phyloP scores from a whole-genome alignment of 2,888 invertebrate species.

The Capitulum mitella region DNA sequence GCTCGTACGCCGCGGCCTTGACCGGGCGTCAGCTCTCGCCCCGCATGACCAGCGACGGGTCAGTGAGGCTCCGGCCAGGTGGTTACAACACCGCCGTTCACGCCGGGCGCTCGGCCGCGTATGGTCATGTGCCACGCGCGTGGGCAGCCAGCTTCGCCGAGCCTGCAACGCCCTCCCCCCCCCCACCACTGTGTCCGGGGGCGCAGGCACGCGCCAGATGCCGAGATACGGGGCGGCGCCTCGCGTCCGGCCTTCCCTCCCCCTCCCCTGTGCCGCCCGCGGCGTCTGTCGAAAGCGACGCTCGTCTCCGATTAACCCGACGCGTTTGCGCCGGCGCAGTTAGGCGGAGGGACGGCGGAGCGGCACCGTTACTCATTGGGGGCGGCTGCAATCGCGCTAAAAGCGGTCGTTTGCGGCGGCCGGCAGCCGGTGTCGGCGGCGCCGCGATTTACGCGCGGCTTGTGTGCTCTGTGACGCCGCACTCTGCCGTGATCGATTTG shows the following conservation, averaged over 20 bases:
- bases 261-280: neutral
- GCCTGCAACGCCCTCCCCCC: neutral
- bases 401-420: slow-evolving; percentile 4
- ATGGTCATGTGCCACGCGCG: no score
- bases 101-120: no score
- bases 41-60: no score
- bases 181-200: neutral
- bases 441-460: neutral
- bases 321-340: neutral
- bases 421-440: neutral
- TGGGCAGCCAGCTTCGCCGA: no score
- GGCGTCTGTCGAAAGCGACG: neutral
- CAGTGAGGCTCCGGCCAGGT: no score
- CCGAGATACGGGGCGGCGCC: no score
- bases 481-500: neutral
- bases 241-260: no score
- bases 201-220: neutral
- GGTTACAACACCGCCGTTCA: no score
- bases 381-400: neutral
- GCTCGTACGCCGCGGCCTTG: no score
- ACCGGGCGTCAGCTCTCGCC: no score
- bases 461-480: no score
- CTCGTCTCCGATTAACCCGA: neutral
- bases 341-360: neutral
- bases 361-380: neutral